Base-by-base conservation (phyloP, 2,888 invertebrate genomes). In the Oscheius onirici region DNA sequence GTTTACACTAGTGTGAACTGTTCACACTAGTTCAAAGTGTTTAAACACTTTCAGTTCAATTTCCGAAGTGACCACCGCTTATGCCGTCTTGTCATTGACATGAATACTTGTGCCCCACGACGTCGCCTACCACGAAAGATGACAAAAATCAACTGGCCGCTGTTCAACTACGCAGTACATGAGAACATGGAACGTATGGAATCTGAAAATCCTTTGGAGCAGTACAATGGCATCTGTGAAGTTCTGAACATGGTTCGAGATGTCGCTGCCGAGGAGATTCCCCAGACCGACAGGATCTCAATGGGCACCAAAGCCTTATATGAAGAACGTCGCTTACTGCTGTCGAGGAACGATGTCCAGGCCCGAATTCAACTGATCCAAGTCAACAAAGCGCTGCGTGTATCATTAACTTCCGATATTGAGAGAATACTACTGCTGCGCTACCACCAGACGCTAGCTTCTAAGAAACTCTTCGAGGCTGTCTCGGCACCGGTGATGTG, bases 1-100 rank as follows among this genome's bases (percentile, higher is more conserved):
- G n/a, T n/a, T n/a, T n/a, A n/a, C n/a, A n/a, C n/a, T n/a, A n/a
- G n/a, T n/a, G n/a, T n/a, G n/a, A n/a, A n/a, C n/a, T n/a, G n/a
- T n/a, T n/a, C n/a, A n/a, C n/a, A n/a, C n/a, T n/a, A n/a, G n/a
- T n/a, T n/a, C n/a, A n/a, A n/a, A n/a, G n/a, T n/a, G n/a, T n/a
- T n/a, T n/a, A n/a, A n/a, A n/a, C n/a, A n/a, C n/a, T n/a, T n/a
- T 11, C 2, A 11, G 20, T 46, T 51, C 28, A 24, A 28, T 22
- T 51, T 34, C 51, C 51, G 65, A 13, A 20, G 20, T 17, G 65
- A 65, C 34, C 65, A 65, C 52, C 8, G 65, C 10, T 51, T 65
- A 13, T 24, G 26, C 28, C 26, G 34, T n/a, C 34, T 57, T 15
- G 34, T 28, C 26, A 3, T 57, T 24, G 52, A 52, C 20, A 22